phyloP scores from a whole-genome alignment of 2,888 invertebrate species.

The Diadromus collaris region DNA sequence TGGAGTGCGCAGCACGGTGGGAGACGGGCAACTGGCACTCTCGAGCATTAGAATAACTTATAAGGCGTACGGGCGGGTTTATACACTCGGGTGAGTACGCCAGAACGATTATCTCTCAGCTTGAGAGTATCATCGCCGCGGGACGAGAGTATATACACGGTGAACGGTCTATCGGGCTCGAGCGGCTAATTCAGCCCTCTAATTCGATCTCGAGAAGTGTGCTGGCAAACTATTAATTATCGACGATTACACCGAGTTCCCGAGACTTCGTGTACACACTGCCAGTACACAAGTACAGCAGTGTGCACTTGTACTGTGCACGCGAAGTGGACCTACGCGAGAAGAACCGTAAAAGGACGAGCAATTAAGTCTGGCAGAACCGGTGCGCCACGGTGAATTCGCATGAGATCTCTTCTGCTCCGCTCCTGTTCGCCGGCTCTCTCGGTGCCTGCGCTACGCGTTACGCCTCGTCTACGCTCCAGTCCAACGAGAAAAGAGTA shows the following conservation, averaged over 20 bases:
- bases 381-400: constrained; percentile 53
- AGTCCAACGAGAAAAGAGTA: constrained; percentile 44
- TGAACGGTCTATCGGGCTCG: neutral
- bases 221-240: constrained; percentile 63
- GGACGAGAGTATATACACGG: constrained; percentile 37
- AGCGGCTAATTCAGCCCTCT: constrained; percentile 49
- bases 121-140: constrained; percentile 5
- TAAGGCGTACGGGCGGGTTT: constrained; percentile 42
- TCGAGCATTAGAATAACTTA: constrained; percentile 56
- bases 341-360: constrained; percentile 62
- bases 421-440: neutral
- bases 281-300: constrained; percentile 5
- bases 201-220: constrained; percentile 56
- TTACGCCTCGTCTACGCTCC: constrained; percentile 62
- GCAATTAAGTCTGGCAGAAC: constrained; percentile 60
- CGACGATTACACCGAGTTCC: constrained; percentile 59
- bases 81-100: constrained; percentile 29
- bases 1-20: constrained; percentile 49
- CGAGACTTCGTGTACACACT: constrained; percentile 16
- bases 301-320: neutral
- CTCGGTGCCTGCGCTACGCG: constrained; percentile 23
- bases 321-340: neutral
- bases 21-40: constrained; percentile 5
- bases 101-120: constrained; percentile 21
- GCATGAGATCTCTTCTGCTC: constrained; percentile 25